Evolutionary conservation across 1,140 invertebrate genomes (phyloP), one percentile per base, ranked within the genome.

Genomic region (Calliopsis andreniformis): DNA sequence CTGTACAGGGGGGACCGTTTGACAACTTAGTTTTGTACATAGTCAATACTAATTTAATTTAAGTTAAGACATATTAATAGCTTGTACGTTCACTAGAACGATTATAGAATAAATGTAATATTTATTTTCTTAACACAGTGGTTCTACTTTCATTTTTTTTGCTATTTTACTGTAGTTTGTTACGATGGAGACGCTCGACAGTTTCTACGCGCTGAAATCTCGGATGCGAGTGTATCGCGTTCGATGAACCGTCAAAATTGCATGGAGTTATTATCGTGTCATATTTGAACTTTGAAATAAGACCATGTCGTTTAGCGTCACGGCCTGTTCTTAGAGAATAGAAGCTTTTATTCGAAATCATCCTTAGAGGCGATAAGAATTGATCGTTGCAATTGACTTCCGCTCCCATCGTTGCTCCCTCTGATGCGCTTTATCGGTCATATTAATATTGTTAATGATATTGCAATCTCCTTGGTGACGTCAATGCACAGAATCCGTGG

Each of bases 21-120:
- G 2, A 14, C 42, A 3, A 39, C 0, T 1, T 47, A 2, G 7
- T 16, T 25, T 58, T 83, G 79, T 83, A 82, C 39, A 83, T 83
- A 83, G 51, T n/a, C n/a, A n/a, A n/a, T 61, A 14, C 32, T 47
- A 39, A 14, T n/a, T n/a, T 39, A 62, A 79, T 59, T 79, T 83
- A 82, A 67, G 49, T 51, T 56, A 23, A 51, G 8, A 14, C 18
- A 6, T 20, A 58, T 10, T 35, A 20, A 3, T 3, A 2, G 16
- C 30, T n/a, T 32, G 53, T 56, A 20, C 30, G 18, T 12, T 59
- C 8, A 23, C 45, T 42, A 1, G 43, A 61, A 10, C 55, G 71
- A 82, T 56, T 20, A 32, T 32, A 25, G 35, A 80, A 83, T 72
- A 82, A 83, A 84, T 14, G n/a, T 20, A 61, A 59, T 83, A 83